These are phyloP conservation scores for Halisarca cf. caerulea DNA, from an alignment of 37 sponge, comb jelly and placozoan species.

Conservation along the genomic window DNA sequence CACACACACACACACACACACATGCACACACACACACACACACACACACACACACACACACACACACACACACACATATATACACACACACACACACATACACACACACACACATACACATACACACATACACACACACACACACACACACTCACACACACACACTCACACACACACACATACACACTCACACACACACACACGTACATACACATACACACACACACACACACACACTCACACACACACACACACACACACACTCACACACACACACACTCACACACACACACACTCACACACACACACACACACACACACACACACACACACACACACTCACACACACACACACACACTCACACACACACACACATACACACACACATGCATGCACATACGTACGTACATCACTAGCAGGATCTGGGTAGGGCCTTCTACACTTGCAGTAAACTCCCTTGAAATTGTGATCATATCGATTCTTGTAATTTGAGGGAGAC, in stretches of 20 bases:
- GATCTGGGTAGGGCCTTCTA: slow-evolving; percentile 87
- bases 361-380: not conserved
- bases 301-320: not conserved
- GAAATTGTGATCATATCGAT: slow-evolving; percentile 92
- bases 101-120: not conserved
- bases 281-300: too few relatives aligned
- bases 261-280: too few relatives aligned
- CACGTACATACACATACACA: not conserved
- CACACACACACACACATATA: not conserved
- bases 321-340: not conserved
- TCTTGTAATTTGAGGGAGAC: slow-evolving; percentile 48
- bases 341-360: too few relatives aligned
- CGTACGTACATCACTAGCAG: slow-evolving; percentile 62
- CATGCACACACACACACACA: too few relatives aligned
- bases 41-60: too few relatives aligned
- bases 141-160: too few relatives aligned
- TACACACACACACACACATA: not conserved
- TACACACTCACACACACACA: not conserved
- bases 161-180: too few relatives aligned
- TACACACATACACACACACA: too few relatives aligned
- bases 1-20: too few relatives aligned
- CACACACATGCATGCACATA: not conserved
- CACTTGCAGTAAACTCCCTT: slow-evolving; percentile 93
- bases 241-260: too few relatives aligned
- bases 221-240: too few relatives aligned